Evolutionary conservation across 1,140 invertebrate species (phyloP), one percentile per base, ranked within the genome.

Genomic region (Anadara kagoshimensis): DNA sequence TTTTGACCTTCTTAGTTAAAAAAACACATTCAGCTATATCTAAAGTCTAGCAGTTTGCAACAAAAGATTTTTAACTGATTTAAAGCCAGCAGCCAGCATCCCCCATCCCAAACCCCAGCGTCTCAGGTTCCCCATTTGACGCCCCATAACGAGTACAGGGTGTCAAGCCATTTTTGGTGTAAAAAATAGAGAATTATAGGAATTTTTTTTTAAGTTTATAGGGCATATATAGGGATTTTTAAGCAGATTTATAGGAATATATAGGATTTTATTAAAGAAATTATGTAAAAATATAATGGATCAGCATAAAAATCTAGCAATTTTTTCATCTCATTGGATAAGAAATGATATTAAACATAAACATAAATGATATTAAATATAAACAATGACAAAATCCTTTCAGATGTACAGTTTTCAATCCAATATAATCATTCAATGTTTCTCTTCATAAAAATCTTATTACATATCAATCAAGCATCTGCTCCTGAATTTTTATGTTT

Each of bases 211-310:
- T n/a, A n/a, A n/a, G n/a, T n/a, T n/a, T n/a, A n/a, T n/a, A n/a
- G n/a, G n/a, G n/a, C n/a, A n/a, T n/a, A n/a, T n/a, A n/a, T 47
- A 47, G 45, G 45, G 45, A 47, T 47, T 47, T 47, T 47, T 47
- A 47, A 47, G 16, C 16, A 47, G 16, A 47, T 47, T 47, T 47
- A 47, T 47, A 47, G 45, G 45, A 16, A 47, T 47, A 47, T 47
- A 47, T 47, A 47, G 45, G 45, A 16, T 47, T 47, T 47, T 47
- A 47, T 47, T 47, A 16, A 47, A 47, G 45, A 16, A 47, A 10
- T 47, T 47, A 16, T 47, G 45, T 47, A 10, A 16, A 47, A 47
- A 47, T 8, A 10, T 16, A 47, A 47, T 47, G 45, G 45, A 10
- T 47, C 45, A 47, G 45, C 45, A 8, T 47, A 47, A 8, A 16